A percentile compares a stretch with the other conserved stretches of the same genome.
Evolutionary conservation across 2,888 invertebrate genomes (phyloP).

Genomic region (Drosophila affinis): DNA sequence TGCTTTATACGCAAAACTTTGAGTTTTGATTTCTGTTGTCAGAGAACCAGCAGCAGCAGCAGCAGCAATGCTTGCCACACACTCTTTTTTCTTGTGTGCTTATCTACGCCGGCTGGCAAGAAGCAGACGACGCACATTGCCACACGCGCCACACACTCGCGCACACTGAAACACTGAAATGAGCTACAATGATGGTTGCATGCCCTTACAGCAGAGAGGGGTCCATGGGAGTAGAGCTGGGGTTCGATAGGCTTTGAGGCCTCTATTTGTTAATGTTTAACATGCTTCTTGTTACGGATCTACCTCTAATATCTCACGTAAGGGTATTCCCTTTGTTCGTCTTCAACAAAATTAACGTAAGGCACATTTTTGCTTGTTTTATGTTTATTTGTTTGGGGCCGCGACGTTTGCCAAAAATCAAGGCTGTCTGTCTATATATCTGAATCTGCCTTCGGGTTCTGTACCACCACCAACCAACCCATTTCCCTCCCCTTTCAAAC

Average conservation of each 20-base stretch:
- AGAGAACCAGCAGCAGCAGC: not conserved
- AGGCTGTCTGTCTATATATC: constrained; percentile 49
- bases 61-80: not conserved
- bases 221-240: not conserved
- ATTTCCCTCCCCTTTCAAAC: not conserved
- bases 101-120: constrained; percentile 49
- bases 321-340: constrained; percentile 15
- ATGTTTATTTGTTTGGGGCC: constrained; percentile 57
- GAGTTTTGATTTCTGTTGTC: constrained; percentile 58
- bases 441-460: constrained; percentile 8
- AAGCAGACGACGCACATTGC: constrained; percentile 36
- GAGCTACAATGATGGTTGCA: not conserved
- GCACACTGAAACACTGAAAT: not conserved
- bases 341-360: constrained; percentile 19
- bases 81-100: constrained; percentile 17
- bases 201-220: constrained; percentile 19
- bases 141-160: constrained; percentile 17
- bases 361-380: constrained; percentile 42
- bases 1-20: constrained; percentile 54
- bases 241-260: not conserved
- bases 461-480: not conserved
- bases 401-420: constrained; percentile 66
- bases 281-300: too few species aligned
- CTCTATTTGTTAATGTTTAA: too few species aligned
- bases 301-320: not conserved